Base-by-base conservation (phyloP, 2,113 vertebrate species). In the Scomber colias region DNA sequence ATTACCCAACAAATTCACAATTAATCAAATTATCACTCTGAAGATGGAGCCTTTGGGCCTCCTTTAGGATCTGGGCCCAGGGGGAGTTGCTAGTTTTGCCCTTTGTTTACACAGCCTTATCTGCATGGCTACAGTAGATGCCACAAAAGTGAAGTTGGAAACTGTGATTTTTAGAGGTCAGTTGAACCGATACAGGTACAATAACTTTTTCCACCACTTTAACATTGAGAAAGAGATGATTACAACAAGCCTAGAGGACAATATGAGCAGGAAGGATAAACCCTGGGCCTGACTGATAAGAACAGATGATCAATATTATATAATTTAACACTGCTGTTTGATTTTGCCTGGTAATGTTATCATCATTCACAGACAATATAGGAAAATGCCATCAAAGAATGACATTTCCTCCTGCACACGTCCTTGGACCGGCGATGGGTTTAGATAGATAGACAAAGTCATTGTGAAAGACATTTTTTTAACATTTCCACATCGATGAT, bases 241-340 rank as follows among this genome's bases (percentile, higher is more conserved):
- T 40, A 17, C 6, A 31, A 55, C 3, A 53, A 64, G 65, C 17
- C 16, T 3, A 46, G 72, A 70, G 78, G 81, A 87, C 74, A 79
- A 46, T 56, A 19, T 50, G 6, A 64, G 68, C 35, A 71, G 51
- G 71, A 75, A 72, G 63, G 81, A 82, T 15, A 7, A 50, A 24
- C 50, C 53, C 87, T 91, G 88, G 65, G 12, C 59, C 54, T 19
- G 19, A 54, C 87, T 75, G 91, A 93, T 93, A 92, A 92, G 84
- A 83, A 31, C 67, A 30, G 11, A n/a, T 68, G 87, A 93, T 93
- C 93, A 87, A 94, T 93, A 93, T 51, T 77, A 45, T 86, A 73
- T 85, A 64, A 87, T 90, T 88, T 65, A 74, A 71, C 76, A 77
- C 56, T 85, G 15, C 48, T 27, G 51, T 73, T 87, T 72, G 74